Conservation (phyloP, 2,113 vertebrate genomes). For the Nyctibius bracteatus region DNA sequence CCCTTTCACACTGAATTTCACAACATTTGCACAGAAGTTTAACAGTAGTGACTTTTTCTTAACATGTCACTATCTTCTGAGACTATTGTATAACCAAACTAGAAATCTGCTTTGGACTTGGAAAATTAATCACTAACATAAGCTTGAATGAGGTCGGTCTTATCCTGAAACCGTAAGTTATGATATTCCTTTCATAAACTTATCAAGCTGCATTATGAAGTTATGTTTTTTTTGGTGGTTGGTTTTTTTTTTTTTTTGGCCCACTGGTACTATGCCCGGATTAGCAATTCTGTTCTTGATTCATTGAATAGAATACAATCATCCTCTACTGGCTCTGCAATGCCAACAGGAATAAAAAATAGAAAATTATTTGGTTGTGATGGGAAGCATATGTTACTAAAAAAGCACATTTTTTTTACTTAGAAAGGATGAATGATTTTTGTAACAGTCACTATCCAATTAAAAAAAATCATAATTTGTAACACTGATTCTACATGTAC, state of each 20-base stretch:
- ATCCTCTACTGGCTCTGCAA: not conserved
- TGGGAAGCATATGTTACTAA: constrained; percentile 34
- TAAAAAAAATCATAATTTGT: not conserved
- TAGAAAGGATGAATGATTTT: not conserved
- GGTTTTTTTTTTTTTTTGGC: not conserved
- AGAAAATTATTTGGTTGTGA: not conserved
- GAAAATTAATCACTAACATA: constrained; percentile 2
- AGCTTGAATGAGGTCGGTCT: not conserved
- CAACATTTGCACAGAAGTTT: not conserved
- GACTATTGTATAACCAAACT: not conserved
- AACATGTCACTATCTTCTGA: not conserved
- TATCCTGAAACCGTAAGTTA: not conserved
- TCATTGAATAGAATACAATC: not conserved
- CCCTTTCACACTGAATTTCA: not conserved
- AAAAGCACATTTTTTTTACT: not conserved
- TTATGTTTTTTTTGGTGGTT: not conserved
- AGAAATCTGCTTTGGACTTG: not conserved
- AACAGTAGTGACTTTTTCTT: not conserved
- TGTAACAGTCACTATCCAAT: not conserved
- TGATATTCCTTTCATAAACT: not conserved
- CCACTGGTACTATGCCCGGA: not conserved
- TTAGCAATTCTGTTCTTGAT: constrained; percentile 29
- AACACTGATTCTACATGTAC: not conserved
- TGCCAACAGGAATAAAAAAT: not conserved
- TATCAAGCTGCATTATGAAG: not conserved